These are phyloP conservation scores for Yasuhikotakia modesta DNA, from an alignment of 2,797 vertebrate species.

Conservation along the genomic window DNA sequence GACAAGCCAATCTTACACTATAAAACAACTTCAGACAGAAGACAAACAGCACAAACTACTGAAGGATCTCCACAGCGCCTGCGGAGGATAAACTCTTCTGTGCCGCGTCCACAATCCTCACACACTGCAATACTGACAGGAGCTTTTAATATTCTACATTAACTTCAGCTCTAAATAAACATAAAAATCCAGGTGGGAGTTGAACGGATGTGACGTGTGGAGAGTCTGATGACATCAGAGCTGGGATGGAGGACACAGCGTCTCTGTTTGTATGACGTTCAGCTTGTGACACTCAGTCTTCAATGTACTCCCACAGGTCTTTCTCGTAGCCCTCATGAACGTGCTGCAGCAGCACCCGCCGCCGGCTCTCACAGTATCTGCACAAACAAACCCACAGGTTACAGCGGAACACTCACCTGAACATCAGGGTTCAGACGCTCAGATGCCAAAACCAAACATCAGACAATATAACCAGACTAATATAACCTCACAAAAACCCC, in stretches of 20 bases:
- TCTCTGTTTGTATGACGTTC: background rate
- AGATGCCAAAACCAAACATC: too few relatives aligned
- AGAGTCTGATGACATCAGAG: constrained; percentile 82
- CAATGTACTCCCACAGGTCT: constrained; percentile 99
- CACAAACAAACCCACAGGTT: constrained; percentile 27
- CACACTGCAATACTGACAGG: constrained; percentile 96
- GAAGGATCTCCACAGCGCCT: constrained; percentile 1
- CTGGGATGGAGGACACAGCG: constrained; percentile 8
- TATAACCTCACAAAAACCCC: too few relatives aligned
- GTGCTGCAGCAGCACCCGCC: constrained; percentile 97
- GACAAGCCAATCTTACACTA: constrained; percentile 78
- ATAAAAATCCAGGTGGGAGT: constrained; percentile 53
- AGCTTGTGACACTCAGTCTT: constrained; percentile 90
- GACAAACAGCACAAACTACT: constrained; percentile 52
- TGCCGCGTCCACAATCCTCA: constrained; percentile 60
- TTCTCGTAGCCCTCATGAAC: constrained; percentile 99
- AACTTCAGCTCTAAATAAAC: constrained; percentile 88
- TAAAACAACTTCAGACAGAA: constrained; percentile 77
- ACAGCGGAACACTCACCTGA: too few relatives aligned
- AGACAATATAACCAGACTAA: too few relatives aligned
- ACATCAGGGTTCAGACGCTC: too few relatives aligned
- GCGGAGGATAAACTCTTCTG: constrained; percentile 73
- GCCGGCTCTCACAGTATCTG: constrained; percentile 99
- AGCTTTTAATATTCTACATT: constrained; percentile 85
- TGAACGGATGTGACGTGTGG: constrained; percentile 67